Evolutionary conservation across 2,113 vertebrate genomes (phyloP).

Genomic region (Acanthochromis polyacanthus): DNA sequence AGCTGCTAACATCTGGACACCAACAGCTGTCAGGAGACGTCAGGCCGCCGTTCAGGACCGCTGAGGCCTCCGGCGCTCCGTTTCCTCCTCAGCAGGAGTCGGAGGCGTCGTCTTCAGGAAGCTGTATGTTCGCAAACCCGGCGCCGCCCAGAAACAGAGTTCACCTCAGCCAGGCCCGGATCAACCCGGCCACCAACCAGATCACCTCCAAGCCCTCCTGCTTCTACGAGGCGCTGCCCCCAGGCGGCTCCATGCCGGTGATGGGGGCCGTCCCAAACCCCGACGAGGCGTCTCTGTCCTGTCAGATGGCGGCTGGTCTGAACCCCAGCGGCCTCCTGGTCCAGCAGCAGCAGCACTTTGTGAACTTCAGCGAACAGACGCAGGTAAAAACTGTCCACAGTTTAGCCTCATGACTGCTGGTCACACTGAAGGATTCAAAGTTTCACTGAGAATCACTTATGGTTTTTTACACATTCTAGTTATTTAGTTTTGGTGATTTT

Average conservation of each 20-base stretch:
- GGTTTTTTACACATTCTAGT: no score
- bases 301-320: slow-evolving; percentile 34
- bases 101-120: slow-evolving; percentile 20
- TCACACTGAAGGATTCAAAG: no score
- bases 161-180: slow-evolving; percentile 22
- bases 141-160: slow-evolving; percentile 15
- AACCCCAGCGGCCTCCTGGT: slow-evolving; percentile 13
- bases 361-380: slow-evolving; percentile 67
- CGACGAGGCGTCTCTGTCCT: slow-evolving; percentile 30
- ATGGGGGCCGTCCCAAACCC: slow-evolving; percentile 37
- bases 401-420: no score
- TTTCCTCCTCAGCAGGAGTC: slow-evolving; percentile 44
- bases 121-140: slow-evolving; percentile 57
- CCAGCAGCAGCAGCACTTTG: slow-evolving; percentile 39
- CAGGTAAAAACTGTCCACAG: slow-evolving; percentile 66
- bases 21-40: slow-evolving; percentile 31
- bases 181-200: slow-evolving; percentile 31
- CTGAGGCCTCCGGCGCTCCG: slow-evolving; percentile 15
- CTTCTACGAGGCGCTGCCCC: slow-evolving; percentile 50
- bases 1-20: slow-evolving; percentile 34
- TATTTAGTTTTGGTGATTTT: no score
- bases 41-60: slow-evolving; percentile 22
- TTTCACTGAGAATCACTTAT: background rate
- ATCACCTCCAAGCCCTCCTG: slow-evolving; percentile 55
- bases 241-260: background rate